Base-by-base conservation (phyloP, 2,888 invertebrate species). In the Pandemis cinnamomeana region DNA sequence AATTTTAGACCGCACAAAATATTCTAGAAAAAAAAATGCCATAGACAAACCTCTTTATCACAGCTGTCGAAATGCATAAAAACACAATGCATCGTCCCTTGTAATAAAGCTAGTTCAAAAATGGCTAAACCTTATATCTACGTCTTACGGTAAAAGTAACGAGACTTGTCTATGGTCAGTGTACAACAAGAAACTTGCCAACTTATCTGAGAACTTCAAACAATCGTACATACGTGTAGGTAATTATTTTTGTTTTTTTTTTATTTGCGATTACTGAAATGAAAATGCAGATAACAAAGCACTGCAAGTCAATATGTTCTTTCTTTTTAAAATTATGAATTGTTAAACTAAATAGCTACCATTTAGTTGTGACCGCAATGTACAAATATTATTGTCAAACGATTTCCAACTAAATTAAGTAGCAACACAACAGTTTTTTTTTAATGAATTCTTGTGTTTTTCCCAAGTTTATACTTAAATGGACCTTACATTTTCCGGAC, bases 1-100 rank as follows among this genome's bases (percentile, higher is more conserved):
- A 42, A 64, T 61, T 73, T 64, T 41, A 70, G 61, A 67, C 63
- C 72, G 67, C 55, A 69, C 64, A 13, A 55, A 73, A 77, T 78
- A 82, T 80, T 80, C 82, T 82, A 85, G 83, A 83, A 78, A 81
- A 82, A 77, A 78, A 83, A 79, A 84, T 79, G 86, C 91, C 92
- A 93, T 92, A 93, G 92, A 91, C 93, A 91, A 91, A 86, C 84
- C 92, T 89, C 91, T 91, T 87, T 92, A 93, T 93, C 93, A 93
- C 93, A 93, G 93, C 88, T 93, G 88, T 87, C 84, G 85, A 93
- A 93, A 93, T 93, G 93, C 93, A 91, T 83, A 87, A 84, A 80
- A 83, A 82, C 83, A 79, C 82, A 87, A 90, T 92, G 91, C 92
- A 91, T 92, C 87, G 85, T 89, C 86, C 86, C 84, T 89, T 87